phyloP scores from a whole-genome alignment of 2,888 invertebrate species.

The Luperina testacea region DNA sequence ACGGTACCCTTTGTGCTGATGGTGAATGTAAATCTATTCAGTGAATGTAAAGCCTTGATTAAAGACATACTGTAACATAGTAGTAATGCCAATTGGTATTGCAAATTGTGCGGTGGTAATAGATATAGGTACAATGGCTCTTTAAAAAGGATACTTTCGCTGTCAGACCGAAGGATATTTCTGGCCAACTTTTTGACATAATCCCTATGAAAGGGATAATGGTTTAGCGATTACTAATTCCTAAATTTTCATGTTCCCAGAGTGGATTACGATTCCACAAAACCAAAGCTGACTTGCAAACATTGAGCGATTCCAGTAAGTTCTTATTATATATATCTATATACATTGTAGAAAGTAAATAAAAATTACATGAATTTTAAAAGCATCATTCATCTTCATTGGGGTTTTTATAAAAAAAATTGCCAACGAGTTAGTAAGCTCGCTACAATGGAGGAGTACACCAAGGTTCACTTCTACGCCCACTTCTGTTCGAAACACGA shows the following conservation, averaged over 20 bases:
- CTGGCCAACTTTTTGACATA: neutral
- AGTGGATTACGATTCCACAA: conserved; percentile 59
- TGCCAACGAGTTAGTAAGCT: neutral
- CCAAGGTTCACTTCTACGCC: neutral
- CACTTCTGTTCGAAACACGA: neutral
- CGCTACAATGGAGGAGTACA: neutral
- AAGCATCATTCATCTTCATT: neutral
- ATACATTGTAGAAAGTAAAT: neutral
- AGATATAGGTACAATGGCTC: neutral
- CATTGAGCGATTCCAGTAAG: conserved; percentile 33
- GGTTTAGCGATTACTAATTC: neutral
- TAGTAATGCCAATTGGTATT: neutral
- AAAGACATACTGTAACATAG: neutral
- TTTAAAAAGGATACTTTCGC: neutral
- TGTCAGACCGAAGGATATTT: neutral
- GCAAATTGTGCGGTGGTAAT: neutral
- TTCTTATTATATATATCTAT: neutral
- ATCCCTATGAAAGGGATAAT: neutral
- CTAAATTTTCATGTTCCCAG: conserved; percentile 33
- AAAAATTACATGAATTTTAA: neutral
- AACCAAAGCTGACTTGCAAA: conserved; percentile 30
- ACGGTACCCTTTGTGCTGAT: neutral
- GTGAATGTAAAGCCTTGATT: neutral
- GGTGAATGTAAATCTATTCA: neutral
- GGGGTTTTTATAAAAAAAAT: neutral